Base-by-base conservation (phyloP, 2,113 vertebrate genomes). In the Proteles cristata region DNA sequence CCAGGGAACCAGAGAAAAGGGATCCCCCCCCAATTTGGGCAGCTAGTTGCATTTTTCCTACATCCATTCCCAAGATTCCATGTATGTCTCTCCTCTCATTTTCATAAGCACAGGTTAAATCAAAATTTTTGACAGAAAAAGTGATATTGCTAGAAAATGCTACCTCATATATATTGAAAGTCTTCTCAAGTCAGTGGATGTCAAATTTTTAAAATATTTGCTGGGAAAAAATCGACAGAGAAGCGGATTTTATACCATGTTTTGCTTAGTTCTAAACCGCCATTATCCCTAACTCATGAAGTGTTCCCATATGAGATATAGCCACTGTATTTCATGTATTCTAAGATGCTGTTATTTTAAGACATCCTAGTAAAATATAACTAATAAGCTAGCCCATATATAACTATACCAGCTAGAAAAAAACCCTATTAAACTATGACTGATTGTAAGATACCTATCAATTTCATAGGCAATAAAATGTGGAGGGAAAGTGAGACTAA, bases 161-260 rank as follows among this genome's bases (percentile, higher is more conserved):
- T 53, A 9, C 11, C 66, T 93, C 33, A 19, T 39, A 26, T 65
- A 77, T 94, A 71, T 33, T 19, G 16, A 92, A 80, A 93, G 45
- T 88, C 50, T 79, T 35, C 74, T 93, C 12, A 63, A 79, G 19
- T 83, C 35, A 73, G 25, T 48, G 35, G 2, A 19, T 80, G 39
- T 93, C 65, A 95, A 82, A 48, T 73, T 79, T 84, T 81, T 43
- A 71, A 66, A 89, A 71, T 83, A 80, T 68, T 63, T 82, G 16
- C n/a, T 63, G 45, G 55, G 43, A 84, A 65, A 61, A 77, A 61
- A 31, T 43, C 55, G 76, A 65, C 66, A 63, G 5, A 87, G 66
- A 73, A 55, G 35, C 85, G 14, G 16, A 84, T 85, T 85, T 88
- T 63, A 68, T 77, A 53, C 39, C 17, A 11, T 82, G 19, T 43